Evolutionary conservation across 2,113 vertebrate genomes (phyloP), one percentile per base, ranked within the genome.

Genomic region (Pseudorasbora parva): DNA sequence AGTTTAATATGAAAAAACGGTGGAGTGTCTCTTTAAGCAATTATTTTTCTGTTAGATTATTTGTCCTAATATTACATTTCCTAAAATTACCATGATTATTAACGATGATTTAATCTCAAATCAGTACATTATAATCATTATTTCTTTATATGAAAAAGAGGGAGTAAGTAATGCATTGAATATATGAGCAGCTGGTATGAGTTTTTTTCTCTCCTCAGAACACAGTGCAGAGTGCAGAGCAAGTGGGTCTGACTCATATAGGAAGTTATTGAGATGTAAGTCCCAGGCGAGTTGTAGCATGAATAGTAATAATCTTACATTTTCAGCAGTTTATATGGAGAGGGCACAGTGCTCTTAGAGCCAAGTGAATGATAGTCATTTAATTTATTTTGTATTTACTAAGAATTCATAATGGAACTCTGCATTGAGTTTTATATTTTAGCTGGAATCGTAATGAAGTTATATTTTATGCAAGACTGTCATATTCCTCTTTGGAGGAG

Each of bases 221-320:
- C 25, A 27, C 14, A 64, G 74, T 57, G 49, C 64, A 72, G 41
- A 64, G 74, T 57, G 49, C 64, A 74, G 47, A n/a, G 64, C 19
- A 49, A 66, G 30, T 80, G 64, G 19, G 17, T 56, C 64, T 81
- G 79, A 81, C 79, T 81, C 79, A 69, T 69, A 66, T 66, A 81
- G 62, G 79, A 81, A 81, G 79, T 71, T 69, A 69, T 51, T 71
- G 79, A 81, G 64, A 41, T 37, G 17, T 68, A 47, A 81, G 62
- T 81, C 62, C 30, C 45, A 25, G 78, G 78, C 47, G 47, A 81
- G 30, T 56, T 69, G 64, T 41, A 54, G 60, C 64, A 81, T 69
- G 64, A 81, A 81, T 69, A 54, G 79, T 23, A 81, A 81, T 81
- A 81, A 68, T 81, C 78, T 66, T 81, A 23, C 60, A 81, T 81